Evolutionary conservation across 2,113 vertebrate genomes (phyloP), one percentile per base, ranked within the genome.

Genomic region (Heterochromis multidens): DNA sequence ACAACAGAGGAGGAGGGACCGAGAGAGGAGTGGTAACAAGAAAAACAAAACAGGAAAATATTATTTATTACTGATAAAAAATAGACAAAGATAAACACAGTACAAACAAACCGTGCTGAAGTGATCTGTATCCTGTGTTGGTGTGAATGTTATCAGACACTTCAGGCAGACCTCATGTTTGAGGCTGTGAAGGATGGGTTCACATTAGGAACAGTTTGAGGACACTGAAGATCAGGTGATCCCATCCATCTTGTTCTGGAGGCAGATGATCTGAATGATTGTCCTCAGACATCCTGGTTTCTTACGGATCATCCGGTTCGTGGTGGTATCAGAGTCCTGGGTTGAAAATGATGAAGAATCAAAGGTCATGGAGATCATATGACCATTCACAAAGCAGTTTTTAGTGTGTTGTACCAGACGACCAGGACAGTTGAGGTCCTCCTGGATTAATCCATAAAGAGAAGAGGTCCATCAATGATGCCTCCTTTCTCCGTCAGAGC

Each of bases 231-330:
- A n/a, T n/a, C n/a, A 65, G 33, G 23, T 23, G 6, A 40, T 40
- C 33, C 2, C 31, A 63, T 33, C 6, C 33, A 0, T 23, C 12
- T 4, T 43, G 40, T 5, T 43, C n/a, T 43, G 35, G 62, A 40
- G 7, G 1, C 31, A 10, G 60, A 25, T 17, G 37, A 40, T 3
- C 35, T 3, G 0, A 33, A 62, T 4, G 2, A 12, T 31, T 21
- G 5, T 3, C 60, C 60, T 19, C 10, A 12, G 5, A 35, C 0
- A 0, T 62, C 17, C 16, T 0, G 1, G 31, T 62, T 62, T n/a
- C 3, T 0, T 17, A 19, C 35, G 19, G 2, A 35, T 35, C 2
- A 62, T 62, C 21, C 33, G 12, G 1, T 62, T 63, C 31, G 31
- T 61, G 29, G 16, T 11, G 31, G 37, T 37, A 37, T 37, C 37